Evolutionary conservation across 2,113 vertebrate genomes (phyloP), one percentile per base, ranked within the genome.

Genomic region (Syngnathus scovelli): DNA sequence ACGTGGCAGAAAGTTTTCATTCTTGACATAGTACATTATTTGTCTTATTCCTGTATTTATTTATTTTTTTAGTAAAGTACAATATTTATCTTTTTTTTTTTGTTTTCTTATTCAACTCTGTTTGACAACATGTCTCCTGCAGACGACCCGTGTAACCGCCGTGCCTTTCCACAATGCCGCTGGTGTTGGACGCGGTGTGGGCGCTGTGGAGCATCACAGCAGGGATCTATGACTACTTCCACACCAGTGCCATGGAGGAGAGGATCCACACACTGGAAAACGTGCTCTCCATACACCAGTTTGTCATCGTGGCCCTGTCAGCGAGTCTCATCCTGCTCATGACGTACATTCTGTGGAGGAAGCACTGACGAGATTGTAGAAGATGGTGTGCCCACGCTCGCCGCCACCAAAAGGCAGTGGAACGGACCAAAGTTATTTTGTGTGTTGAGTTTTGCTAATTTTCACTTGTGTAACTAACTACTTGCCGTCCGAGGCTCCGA

Each of bases 211-310:
- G 90, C 83, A 91, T 90, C 3, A 72, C 66, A 1, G 88, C 87
- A 0, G 86, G 86, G 16, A 15, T 91, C 70, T 91, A 91, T 2
- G 89, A 91, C 82, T 91, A 91, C 81, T 82, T 91, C 75, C 84
- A 90, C 78, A 90, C 89, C 78, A 90, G 82, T 0, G 87, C 90
- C 72, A 91, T 91, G 87, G 90, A 91, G 82, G 81, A 90, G 82
- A 77, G 89, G 78, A 90, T 91, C 75, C 82, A 88, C 81, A 77
- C 84, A 0, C 81, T 91, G 75, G 90, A 91, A 61, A 88, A 83
- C 12, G 82, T 84, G 43, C 86, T 91, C 16, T 77, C 82, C 15
- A 85, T 90, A 66, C 90, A 91, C 75, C 89, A 91, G 84, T 86
- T 80, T 68, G 80, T 90, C 68, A 91, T 91, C 0, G 79, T 74